Evolutionary conservation across 1,140 invertebrate genomes (phyloP).

Genomic region (Solen grandis): DNA sequence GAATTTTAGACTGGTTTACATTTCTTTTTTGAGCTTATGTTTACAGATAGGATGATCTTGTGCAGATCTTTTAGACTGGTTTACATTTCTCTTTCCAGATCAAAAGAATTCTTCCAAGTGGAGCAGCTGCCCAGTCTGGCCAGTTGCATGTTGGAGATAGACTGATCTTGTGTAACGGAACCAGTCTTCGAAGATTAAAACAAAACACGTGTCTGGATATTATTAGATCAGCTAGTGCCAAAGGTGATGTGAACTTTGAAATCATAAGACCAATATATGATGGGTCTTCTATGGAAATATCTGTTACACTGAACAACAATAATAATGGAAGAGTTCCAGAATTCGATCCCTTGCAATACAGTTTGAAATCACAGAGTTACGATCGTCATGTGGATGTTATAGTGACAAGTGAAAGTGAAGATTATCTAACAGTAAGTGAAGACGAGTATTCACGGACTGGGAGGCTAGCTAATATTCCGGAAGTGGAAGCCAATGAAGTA

Average conservation of each 20-base stretch:
- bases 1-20: no score
- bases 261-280: constrained; percentile 44
- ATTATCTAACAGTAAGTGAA: constrained; percentile 56
- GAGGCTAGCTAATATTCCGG: constrained; percentile 46
- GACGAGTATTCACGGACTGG: constrained; percentile 43
- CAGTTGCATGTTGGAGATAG: constrained; percentile 59
- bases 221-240: constrained; percentile 59
- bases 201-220: constrained; percentile 65
- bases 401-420: constrained; percentile 55
- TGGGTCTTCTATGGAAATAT: constrained; percentile 56
- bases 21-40: no score
- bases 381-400: constrained; percentile 42
- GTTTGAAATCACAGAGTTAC: constrained; percentile 50
- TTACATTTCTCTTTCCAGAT: constrained; percentile 63
- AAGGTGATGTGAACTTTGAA: constrained; percentile 45
- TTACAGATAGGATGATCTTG: no score
- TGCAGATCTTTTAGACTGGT: no score
- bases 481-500: constrained; percentile 54
- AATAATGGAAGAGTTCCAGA: neutral
- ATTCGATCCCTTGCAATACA: constrained; percentile 49
- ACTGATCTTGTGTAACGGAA: constrained; percentile 61
- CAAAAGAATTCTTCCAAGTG: constrained; percentile 64
- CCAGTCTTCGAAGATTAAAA: constrained; percentile 54
- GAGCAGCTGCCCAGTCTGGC: constrained; percentile 50
- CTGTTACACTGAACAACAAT: constrained; percentile 43